Evolutionary conservation across 2,797 vertebrate species (phyloP).

Genomic region (Rhinichthys osculus): DNA sequence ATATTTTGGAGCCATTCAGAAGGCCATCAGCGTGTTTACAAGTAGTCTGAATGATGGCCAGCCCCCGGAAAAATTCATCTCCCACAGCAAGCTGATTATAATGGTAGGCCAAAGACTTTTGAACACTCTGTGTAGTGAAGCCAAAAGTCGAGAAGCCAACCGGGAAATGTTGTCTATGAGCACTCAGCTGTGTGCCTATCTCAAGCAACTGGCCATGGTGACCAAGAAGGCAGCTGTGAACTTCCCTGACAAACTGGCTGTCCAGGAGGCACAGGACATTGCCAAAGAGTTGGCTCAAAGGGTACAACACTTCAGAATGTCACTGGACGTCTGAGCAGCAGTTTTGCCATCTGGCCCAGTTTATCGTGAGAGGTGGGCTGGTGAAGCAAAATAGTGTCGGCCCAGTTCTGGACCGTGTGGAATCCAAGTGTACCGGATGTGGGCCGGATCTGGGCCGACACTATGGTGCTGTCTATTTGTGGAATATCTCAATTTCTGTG

Average conservation of each 20-base stretch:
- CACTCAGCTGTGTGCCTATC: constrained; percentile 87
- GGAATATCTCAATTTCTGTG: neutral
- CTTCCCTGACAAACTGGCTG: constrained; percentile 76
- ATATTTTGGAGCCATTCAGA: constrained; percentile 91
- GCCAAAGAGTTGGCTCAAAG: constrained; percentile 81
- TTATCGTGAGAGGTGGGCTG: neutral
- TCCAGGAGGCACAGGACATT: constrained; percentile 78
- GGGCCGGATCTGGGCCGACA: no score
- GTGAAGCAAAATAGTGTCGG: no score
- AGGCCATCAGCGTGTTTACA: constrained; percentile 82
- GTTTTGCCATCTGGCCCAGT: constrained; percentile 6
- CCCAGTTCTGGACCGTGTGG: no score
- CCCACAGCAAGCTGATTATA: constrained; percentile 93
- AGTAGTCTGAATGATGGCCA: constrained; percentile 79
- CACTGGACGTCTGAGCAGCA: constrained; percentile 74
- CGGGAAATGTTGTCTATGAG: constrained; percentile 83
- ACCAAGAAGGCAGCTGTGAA: constrained; percentile 88
- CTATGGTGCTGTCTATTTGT: neutral
- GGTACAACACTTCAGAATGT: constrained; percentile 81
- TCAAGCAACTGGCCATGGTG: constrained; percentile 90
- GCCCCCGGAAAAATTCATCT: constrained; percentile 89
- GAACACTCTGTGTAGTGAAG: constrained; percentile 85
- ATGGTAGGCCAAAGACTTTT: constrained; percentile 94
- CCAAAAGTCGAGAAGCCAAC: constrained; percentile 71
- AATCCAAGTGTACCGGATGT: no score